Conservation (phyloP, 2,888 invertebrate genomes). For the Euclidia mi region DNA sequence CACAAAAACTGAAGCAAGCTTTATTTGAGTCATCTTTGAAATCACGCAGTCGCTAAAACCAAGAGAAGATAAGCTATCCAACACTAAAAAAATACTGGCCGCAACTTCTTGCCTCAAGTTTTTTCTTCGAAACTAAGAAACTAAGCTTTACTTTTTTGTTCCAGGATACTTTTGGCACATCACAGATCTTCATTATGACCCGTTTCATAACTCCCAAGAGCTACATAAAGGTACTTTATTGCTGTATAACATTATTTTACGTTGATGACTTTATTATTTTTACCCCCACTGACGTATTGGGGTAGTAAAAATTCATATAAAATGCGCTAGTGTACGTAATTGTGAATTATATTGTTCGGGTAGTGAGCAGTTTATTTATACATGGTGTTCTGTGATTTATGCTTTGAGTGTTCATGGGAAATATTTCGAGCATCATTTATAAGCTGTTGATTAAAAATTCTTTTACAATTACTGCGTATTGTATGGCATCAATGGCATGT, state of each 20-base stretch:
- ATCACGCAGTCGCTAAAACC: background rate
- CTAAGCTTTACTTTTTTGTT: constrained; percentile 74
- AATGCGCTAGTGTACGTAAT: constrained; percentile 18
- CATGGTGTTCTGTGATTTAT: background rate
- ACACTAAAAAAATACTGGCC: background rate
- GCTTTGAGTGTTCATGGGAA: too few relatives aligned
- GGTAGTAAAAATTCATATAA: constrained; percentile 27
- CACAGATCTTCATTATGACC: constrained; percentile 98
- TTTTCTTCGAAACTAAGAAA: constrained; percentile 21
- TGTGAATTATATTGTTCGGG: constrained; percentile 26
- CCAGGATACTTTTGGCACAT: constrained; percentile 99
- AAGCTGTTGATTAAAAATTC: too few relatives aligned
- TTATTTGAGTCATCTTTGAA: background rate
- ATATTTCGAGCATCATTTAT: too few relatives aligned
- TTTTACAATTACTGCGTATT: too few relatives aligned
- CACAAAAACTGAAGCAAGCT: too few relatives aligned
- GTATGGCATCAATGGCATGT: too few relatives aligned
- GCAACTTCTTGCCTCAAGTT: background rate
- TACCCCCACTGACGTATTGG: constrained; percentile 22
- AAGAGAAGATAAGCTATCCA: background rate
- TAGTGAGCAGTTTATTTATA: background rate
- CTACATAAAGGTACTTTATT: constrained; percentile 81
- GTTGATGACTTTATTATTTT: constrained; percentile 60
- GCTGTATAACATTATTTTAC: constrained; percentile 52
- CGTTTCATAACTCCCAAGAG: constrained; percentile 90